Evolutionary conservation across 2,113 vertebrate genomes (phyloP).

Genomic region (Ahaetulla prasina): DNA sequence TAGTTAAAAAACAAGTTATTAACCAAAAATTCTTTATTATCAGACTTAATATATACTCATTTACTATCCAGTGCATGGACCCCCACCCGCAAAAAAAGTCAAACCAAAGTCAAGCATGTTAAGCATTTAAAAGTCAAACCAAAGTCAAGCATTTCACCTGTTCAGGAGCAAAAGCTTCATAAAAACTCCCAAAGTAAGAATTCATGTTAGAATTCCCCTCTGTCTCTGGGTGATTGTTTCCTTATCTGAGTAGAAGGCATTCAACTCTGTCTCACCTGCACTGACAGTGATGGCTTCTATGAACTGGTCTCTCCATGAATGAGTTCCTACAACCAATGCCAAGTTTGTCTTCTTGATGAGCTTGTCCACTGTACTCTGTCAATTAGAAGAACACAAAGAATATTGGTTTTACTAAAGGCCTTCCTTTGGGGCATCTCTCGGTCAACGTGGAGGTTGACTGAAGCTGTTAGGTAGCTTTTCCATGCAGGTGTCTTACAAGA

Average conservation of each 20-base stretch:
- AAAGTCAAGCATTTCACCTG: not conserved
- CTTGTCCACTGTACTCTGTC: conserved; percentile 95
- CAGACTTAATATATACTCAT: not conserved
- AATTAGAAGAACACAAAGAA: conserved; percentile 55
- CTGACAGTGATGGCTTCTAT: conserved; percentile 98
- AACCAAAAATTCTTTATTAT: not conserved
- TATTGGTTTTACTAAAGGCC: not conserved
- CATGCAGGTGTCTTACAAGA: not conserved
- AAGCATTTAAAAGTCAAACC: not conserved
- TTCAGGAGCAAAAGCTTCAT: not conserved
- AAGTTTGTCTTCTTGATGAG: conserved; percentile 98
- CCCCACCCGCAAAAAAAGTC: not conserved
- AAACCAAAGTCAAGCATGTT: not conserved
- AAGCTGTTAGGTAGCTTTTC: not conserved
- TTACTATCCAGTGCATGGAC: not conserved
- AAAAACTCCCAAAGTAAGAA: not conserved
- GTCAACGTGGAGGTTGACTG: not conserved
- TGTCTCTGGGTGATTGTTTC: not conserved
- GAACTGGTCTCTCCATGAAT: conserved; percentile 98
- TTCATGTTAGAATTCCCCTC: not conserved
- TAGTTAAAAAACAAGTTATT: not conserved
- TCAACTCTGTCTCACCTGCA: conserved; percentile 76
- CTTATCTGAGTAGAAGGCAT: not conserved
- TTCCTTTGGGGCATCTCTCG: not conserved
- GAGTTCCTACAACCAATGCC: conserved; percentile 94